A percentile compares a stretch with the other conserved stretches of the same genome.
These are phyloP conservation scores for Solenopsis fugax DNA, from an alignment of 1,140 invertebrate species.

Conservation along the genomic window DNA sequence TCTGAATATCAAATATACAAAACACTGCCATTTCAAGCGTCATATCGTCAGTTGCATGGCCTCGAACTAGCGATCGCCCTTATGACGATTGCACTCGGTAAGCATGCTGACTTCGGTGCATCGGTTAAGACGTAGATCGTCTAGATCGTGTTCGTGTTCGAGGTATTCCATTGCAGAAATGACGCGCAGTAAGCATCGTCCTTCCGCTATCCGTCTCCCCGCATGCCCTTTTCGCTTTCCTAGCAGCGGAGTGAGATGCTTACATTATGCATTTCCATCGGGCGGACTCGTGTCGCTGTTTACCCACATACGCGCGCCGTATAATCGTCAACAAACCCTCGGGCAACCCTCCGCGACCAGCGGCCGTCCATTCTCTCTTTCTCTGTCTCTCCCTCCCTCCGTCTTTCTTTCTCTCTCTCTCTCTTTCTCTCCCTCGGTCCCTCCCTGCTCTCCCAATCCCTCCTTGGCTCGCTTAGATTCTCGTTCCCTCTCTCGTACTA, in stretches of 20 bases:
- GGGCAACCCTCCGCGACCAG: constrained; percentile 52
- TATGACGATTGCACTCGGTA: neutral
- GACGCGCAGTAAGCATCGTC: constrained; percentile 9
- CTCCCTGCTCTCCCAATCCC: neutral
- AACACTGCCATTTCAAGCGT: neutral
- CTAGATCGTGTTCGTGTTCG: too few species aligned
- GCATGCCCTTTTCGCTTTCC: neutral
- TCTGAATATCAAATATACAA: neutral
- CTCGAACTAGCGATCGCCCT: neutral
- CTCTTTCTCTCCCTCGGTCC: neutral
- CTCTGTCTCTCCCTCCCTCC: neutral
- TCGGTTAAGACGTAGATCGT: neutral
- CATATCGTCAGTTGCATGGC: neutral
- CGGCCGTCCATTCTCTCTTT: neutral
- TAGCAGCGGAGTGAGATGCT: neutral
- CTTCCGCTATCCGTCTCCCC: neutral
- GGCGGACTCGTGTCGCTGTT: constrained; percentile 69
- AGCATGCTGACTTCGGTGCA: neutral
- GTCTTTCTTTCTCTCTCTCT: neutral
- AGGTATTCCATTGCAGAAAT: neutral
- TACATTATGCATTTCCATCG: constrained; percentile 51
- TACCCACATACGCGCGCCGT: constrained; percentile 67
- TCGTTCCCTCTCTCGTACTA: constrained; percentile 13
- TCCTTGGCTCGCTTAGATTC: constrained; percentile 37
- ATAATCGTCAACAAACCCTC: constrained; percentile 76